Conservation (phyloP, 2,113 vertebrate genomes). For the Oostethus manadensis region DNA sequence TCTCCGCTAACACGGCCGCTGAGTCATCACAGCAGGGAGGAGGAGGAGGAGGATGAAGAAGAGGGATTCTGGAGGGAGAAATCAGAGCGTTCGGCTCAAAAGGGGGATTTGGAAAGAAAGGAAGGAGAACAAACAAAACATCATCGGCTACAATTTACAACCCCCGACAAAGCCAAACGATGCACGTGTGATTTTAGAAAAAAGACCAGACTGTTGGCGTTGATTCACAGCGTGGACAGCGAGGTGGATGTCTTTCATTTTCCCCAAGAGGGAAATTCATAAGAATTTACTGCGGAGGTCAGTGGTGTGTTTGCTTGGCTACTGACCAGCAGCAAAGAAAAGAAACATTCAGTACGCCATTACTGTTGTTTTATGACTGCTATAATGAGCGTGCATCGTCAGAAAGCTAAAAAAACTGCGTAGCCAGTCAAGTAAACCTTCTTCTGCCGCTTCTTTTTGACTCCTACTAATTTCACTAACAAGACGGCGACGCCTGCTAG, state of each 20-base stretch:
- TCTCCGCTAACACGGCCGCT: constrained; percentile 55
- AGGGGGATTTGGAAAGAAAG: not conserved
- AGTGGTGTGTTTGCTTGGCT: not conserved
- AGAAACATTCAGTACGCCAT: not conserved
- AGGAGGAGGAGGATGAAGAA: constrained; percentile 7
- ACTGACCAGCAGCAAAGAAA: not conserved
- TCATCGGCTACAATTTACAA: constrained; percentile 2
- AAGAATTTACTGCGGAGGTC: not conserved
- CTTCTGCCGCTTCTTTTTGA: too few species aligned
- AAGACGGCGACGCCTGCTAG: too few species aligned
- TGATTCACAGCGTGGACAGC: not conserved
- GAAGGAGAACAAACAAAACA: not conserved
- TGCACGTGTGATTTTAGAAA: constrained; percentile 1
- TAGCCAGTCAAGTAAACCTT: too few species aligned
- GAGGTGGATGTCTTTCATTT: not conserved
- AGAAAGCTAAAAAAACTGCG: too few species aligned
- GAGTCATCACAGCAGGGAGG: constrained; percentile 53
- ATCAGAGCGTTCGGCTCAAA: constrained; percentile 10
- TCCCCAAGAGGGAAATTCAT: not conserved
- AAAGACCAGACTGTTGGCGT: not conserved
- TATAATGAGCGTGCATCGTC: too few species aligned
- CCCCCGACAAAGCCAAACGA: not conserved
- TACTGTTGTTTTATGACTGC: too few species aligned
- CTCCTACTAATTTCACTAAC: too few species aligned
- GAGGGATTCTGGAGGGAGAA: constrained; percentile 9